These are phyloP conservation scores for Pyrocoelia pectoralis DNA, from an alignment of 2,888 invertebrate species.

Conservation along the genomic window DNA sequence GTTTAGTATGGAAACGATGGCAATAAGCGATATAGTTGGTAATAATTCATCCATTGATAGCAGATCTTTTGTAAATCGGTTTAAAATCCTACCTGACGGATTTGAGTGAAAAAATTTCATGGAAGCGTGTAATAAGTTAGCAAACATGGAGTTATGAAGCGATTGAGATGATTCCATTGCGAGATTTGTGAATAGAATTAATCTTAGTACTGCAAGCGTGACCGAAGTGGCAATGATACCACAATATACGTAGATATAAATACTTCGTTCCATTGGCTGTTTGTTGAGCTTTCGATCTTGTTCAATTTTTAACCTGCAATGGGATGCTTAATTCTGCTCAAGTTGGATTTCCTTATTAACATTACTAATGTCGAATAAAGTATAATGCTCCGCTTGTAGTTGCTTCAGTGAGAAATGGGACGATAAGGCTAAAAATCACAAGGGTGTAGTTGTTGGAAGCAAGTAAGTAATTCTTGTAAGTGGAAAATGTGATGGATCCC, in stretches of 20 bases:
- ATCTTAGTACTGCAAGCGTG: not conserved
- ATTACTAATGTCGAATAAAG: not conserved
- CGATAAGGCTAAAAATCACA: not conserved
- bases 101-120: slow-evolving; percentile 89
- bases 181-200: not conserved
- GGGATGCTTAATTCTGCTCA: not conserved
- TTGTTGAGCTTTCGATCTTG: too few species aligned
- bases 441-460: not conserved
- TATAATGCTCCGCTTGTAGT: not conserved
- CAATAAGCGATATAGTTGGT: slow-evolving; percentile 64
- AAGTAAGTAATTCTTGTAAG: not conserved
- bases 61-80: slow-evolving; percentile 80
- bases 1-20: slow-evolving; percentile 49
- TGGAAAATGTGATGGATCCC: not conserved
- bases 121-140: slow-evolving; percentile 76
- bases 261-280: not conserved
- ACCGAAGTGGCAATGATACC: not conserved
- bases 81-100: slow-evolving; percentile 78
- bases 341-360: not conserved
- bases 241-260: not conserved
- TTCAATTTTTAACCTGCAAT: not conserved
- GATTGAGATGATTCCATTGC: not conserved
- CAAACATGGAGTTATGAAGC: slow-evolving; percentile 51
- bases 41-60: slow-evolving; percentile 68
- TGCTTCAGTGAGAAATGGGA: not conserved